Conservation (phyloP, 1,140 invertebrate species). For the Apis florea region DNA sequence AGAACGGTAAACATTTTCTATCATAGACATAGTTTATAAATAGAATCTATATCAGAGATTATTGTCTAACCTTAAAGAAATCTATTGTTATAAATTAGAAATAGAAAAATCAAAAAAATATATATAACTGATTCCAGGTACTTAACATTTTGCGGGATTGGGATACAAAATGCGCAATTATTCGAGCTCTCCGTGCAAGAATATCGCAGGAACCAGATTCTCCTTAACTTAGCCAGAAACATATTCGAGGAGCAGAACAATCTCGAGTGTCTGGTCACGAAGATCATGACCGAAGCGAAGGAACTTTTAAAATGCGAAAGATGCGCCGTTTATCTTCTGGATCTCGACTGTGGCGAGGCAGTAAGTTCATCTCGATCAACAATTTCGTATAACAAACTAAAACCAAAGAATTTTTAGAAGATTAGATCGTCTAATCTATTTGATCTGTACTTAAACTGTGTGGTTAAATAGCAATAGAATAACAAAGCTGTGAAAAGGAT, state of each 20-base stretch:
- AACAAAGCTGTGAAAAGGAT: too few relatives aligned
- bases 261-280: constrained; percentile 94
- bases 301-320: constrained; percentile 95
- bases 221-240: constrained; percentile 77
- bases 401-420: background rate
- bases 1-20: background rate
- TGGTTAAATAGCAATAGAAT: too few relatives aligned
- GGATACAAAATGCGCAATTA: constrained; percentile 97
- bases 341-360: constrained; percentile 92
- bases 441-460: background rate
- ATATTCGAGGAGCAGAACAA: constrained; percentile 88
- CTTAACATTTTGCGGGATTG: constrained; percentile 97
- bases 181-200: constrained; percentile 97
- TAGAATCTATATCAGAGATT: background rate
- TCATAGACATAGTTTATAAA: background rate
- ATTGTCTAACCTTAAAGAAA: too few relatives aligned
- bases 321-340: constrained; percentile 93
- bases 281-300: constrained; percentile 97
- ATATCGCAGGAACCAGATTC: constrained; percentile 93
- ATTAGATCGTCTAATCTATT: background rate
- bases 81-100: background rate
- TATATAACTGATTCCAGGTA: constrained; percentile 82
- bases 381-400: background rate
- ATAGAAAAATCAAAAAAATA: background rate
- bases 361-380: constrained; percentile 81